phyloP scores from a whole-genome alignment of 1,140 invertebrate genomes.

The Dinothrombium tinctorium region DNA sequence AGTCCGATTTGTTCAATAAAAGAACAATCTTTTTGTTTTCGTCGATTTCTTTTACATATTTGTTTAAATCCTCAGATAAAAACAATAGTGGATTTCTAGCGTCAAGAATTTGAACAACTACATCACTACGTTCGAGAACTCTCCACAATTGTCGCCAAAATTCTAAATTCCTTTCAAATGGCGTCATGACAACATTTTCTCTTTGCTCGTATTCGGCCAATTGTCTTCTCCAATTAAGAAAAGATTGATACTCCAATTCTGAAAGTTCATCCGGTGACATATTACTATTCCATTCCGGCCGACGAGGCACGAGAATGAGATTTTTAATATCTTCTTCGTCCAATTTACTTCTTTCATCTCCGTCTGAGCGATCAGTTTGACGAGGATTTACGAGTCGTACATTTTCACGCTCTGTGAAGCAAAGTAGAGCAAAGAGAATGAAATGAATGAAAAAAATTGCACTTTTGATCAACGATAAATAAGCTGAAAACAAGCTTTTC shows the following conservation, averaged over 20 bases:
- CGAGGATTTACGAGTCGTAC: slow-evolving; percentile 54
- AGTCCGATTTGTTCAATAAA: slow-evolving; percentile 91
- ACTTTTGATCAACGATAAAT: no score
- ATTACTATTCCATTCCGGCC: slow-evolving; percentile 51
- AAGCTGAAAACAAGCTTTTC: no score
- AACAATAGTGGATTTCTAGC: slow-evolving; percentile 88
- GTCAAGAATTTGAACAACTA: slow-evolving; percentile 87
- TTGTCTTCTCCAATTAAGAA: slow-evolving; percentile 62
- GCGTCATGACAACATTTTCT: slow-evolving; percentile 60
- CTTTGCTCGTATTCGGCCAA: slow-evolving; percentile 53
- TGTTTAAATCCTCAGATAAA: slow-evolving; percentile 74
- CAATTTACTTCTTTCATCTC: slow-evolving; percentile 34
- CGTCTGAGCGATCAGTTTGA: slow-evolving; percentile 33
- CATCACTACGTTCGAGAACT: slow-evolving; percentile 80
- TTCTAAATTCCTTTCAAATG: slow-evolving; percentile 93
- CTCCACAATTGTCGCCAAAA: slow-evolving; percentile 97
- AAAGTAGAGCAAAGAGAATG: slow-evolving; percentile 11
- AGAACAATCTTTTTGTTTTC: slow-evolving; percentile 52
- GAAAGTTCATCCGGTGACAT: slow-evolving; percentile 54
- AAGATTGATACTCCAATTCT: slow-evolving; percentile 45
- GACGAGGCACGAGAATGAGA: slow-evolving; percentile 47
- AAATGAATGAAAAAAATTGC: no score
- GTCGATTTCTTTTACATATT: slow-evolving; percentile 67
- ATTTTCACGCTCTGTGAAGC: slow-evolving; percentile 61
- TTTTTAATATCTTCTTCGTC: slow-evolving; percentile 37